phyloP scores from a whole-genome alignment of 1,140 invertebrate species.

The Bathynomus jamesi region DNA sequence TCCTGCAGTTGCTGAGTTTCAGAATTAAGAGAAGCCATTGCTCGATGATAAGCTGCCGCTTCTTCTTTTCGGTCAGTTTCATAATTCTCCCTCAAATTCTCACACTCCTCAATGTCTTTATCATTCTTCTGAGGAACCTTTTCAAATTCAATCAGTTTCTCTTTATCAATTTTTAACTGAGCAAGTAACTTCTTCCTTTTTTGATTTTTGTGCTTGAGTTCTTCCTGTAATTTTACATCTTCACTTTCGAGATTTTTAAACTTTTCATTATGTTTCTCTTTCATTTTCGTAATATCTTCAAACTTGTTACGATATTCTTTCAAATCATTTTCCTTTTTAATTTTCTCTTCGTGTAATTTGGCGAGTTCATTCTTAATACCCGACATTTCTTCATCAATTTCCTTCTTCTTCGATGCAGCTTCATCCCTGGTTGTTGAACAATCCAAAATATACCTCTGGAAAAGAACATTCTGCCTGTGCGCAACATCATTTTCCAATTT shows the following conservation, averaged over 20 bases:
- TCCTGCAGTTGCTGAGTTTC: conserved; percentile 45
- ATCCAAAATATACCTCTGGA: conserved; percentile 58
- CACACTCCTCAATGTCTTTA: conserved; percentile 62
- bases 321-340: conserved; percentile 51
- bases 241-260: conserved; percentile 40
- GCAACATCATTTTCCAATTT: conserved; percentile 67
- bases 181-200: conserved; percentile 39
- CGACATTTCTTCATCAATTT: conserved; percentile 49
- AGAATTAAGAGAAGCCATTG: conserved; percentile 41
- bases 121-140: conserved; percentile 60
- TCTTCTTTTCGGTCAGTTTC: conserved; percentile 45
- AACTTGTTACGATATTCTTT: conserved; percentile 46
- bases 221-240: conserved; percentile 40
- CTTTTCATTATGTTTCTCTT: conserved; percentile 37
- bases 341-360: conserved; percentile 41
- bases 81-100: conserved; percentile 51
- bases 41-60: conserved; percentile 47
- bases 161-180: conserved; percentile 35
- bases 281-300: conserved; percentile 27
- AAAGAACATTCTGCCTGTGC: conserved; percentile 58
- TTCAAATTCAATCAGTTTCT: conserved; percentile 46
- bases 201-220: conserved; percentile 38
- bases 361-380: conserved; percentile 50
- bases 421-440: conserved; percentile 40
- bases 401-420: conserved; percentile 48